Base-by-base conservation (phyloP, 2,113 vertebrate species). In the Mormyrus iriodes region DNA sequence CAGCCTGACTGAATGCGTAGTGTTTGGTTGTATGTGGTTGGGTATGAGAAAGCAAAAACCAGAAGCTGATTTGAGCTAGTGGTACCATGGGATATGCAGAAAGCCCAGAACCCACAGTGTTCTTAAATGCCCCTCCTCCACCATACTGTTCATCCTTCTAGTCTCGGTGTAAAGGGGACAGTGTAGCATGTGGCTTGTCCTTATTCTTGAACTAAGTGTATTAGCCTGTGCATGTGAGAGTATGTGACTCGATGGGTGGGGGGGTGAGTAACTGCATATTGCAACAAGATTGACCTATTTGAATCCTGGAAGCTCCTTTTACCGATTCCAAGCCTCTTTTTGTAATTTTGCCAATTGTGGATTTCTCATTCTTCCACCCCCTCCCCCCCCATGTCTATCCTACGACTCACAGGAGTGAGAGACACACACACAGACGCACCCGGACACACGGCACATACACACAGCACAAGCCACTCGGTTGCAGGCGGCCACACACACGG, bases 251-350 rank as follows among this genome's bases (percentile, higher is more conserved):
- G 19, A 24, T 27, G 88, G 7, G 31, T 19, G 79, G 31, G 88
- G 52, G 73, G 51, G 27, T 27, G 39, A 24, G 39, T 69, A 48
- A 69, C 27, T 87, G 86, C 58, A n/a, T 93, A 94, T 93, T 95
- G 95, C 94, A 92, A 94, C 94, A 95, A 94, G 92, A 93, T 90
- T 95, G 95, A 95, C 95, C 95, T 93, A 95, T 95, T 96, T 95
- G 92, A 94, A 92, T 88, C 35, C 19, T 17, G 21, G 5, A 55
- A 27, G 61, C 12, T 94, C 89, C 88, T 58, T 87, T 61, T 87
- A 87, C 8, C 24, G 90, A 89, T 91, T 87, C 92, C 90, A 92
- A 86, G 44, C 91, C 0, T 92, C 89, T 83, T 65, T 69, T 91
- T 92, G 88, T 91, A 94, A 92, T 83, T 93, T 91, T 92, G 93